phyloP scores from a whole-genome alignment of 2,113 vertebrate species.

The Arizona elegans region DNA sequence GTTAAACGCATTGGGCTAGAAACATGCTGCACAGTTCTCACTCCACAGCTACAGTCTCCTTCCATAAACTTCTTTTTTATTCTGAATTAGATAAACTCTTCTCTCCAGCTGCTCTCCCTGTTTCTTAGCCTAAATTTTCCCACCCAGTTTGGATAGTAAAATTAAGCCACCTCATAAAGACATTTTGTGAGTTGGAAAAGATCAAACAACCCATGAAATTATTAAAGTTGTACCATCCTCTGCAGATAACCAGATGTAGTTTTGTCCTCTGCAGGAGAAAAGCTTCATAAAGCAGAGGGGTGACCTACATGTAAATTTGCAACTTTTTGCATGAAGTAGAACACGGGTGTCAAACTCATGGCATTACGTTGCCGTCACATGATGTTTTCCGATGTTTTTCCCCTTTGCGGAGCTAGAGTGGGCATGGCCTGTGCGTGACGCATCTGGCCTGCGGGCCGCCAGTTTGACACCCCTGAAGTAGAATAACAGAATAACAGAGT shows the following conservation, averaged over 20 bases:
- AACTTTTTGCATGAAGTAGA: neutral
- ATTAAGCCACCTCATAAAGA: neutral
- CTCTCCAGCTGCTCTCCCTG: neutral
- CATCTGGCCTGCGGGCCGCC: too few relatives aligned
- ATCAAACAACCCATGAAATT: neutral
- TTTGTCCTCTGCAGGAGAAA: neutral
- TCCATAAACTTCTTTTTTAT: neutral
- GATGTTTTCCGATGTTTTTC: too few relatives aligned
- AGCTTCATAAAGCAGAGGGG: neutral
- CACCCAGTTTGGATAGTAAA: neutral
- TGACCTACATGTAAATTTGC: neutral
- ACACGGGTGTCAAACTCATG: too few relatives aligned
- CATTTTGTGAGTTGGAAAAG: neutral
- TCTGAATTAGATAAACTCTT: neutral
- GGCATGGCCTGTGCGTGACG: too few relatives aligned
- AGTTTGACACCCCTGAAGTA: neutral
- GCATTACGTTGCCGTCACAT: too few relatives aligned
- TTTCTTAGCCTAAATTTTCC: neutral
- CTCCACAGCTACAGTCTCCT: neutral
- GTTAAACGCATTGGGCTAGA: neutral
- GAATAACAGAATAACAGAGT: neutral
- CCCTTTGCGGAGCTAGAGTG: too few relatives aligned
- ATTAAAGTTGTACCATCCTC: neutral
- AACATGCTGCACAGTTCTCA: neutral
- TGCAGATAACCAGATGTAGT: neutral